Conservation (phyloP, 1,140 invertebrate genomes). For the Trachymyrmex cornetzi region DNA sequence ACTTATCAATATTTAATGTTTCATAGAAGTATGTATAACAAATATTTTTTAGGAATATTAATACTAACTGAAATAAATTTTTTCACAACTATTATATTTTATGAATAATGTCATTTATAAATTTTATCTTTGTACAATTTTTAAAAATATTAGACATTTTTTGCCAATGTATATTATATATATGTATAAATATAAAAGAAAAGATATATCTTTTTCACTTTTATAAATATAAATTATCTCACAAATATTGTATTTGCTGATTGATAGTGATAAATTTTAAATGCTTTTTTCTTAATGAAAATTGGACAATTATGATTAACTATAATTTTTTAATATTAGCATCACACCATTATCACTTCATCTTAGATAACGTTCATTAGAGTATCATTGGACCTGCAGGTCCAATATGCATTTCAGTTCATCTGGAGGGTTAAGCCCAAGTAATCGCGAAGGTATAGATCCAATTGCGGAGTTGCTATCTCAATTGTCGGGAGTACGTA, state of each 20-base stretch:
- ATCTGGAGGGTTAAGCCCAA: conserved; percentile 94
- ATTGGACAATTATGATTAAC: conserved; percentile 4
- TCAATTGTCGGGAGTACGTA: conserved; percentile 95
- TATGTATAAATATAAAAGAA: not conserved
- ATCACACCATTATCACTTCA: conserved; percentile 48
- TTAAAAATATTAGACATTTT: conserved; percentile 19
- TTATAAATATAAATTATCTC: not conserved
- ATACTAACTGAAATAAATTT: not conserved
- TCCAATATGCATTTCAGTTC: conserved; percentile 97
- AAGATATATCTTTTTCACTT: not conserved
- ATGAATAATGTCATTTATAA: conserved; percentile 3
- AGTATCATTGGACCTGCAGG: conserved; percentile 83
- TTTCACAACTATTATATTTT: not conserved
- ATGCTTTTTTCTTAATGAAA: not conserved
- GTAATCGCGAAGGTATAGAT: conserved; percentile 95
- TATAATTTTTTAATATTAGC: conserved; percentile 47
- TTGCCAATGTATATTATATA: conserved; percentile 13
- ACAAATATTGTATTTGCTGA: not conserved
- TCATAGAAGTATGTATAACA: not conserved
- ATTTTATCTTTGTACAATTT: not conserved
- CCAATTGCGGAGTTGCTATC: conserved; percentile 97
- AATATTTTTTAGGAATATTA: conserved; percentile 1
- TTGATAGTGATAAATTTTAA: not conserved
- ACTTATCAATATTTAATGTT: conserved; percentile 5
- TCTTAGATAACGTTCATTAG: conserved; percentile 77